phyloP scores from a whole-genome alignment of 1,140 invertebrate species.

The Ladona fulva region DNA sequence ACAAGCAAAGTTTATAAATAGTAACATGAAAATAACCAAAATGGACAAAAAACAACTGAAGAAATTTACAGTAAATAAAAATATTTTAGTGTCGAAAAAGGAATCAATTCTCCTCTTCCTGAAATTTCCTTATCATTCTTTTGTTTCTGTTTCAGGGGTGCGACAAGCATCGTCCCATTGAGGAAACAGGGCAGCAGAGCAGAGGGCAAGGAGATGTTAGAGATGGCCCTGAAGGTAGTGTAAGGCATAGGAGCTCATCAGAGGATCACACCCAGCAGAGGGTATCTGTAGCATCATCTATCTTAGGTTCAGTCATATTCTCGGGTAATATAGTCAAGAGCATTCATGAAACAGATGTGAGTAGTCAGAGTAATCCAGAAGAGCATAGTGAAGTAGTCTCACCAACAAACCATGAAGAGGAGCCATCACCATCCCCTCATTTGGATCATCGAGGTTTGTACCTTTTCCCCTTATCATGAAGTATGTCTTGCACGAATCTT shows the following conservation, averaged over 20 bases:
- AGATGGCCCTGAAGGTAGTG: background rate
- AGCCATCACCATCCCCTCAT: background rate
- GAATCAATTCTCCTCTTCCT: too few relatives aligned
- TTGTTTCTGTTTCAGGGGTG: background rate
- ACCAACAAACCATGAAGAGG: background rate
- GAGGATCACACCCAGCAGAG: background rate
- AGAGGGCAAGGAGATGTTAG: background rate
- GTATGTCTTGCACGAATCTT: too few relatives aligned
- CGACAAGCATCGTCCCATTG: background rate
- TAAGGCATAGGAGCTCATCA: background rate
- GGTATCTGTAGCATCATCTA: constrained; percentile 22
- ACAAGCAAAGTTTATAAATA: too few relatives aligned
- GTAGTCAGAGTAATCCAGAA: background rate
- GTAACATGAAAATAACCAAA: too few relatives aligned
- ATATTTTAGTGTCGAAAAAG: too few relatives aligned
- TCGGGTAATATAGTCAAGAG: constrained; percentile 25
- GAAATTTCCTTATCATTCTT: background rate
- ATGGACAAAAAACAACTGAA: too few relatives aligned
- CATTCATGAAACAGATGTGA: constrained; percentile 14
- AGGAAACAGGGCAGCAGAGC: background rate
- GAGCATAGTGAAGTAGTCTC: background rate
- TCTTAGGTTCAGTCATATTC: constrained; percentile 25
- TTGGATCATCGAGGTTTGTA: background rate
- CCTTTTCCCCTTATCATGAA: too few relatives aligned
- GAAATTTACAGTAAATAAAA: too few relatives aligned